Percentiles rank a stretch among this genome's conserved stretches.
phyloP scores from a whole-genome alignment of 2,113 vertebrate genomes.

The Dicentrarchus labrax region DNA sequence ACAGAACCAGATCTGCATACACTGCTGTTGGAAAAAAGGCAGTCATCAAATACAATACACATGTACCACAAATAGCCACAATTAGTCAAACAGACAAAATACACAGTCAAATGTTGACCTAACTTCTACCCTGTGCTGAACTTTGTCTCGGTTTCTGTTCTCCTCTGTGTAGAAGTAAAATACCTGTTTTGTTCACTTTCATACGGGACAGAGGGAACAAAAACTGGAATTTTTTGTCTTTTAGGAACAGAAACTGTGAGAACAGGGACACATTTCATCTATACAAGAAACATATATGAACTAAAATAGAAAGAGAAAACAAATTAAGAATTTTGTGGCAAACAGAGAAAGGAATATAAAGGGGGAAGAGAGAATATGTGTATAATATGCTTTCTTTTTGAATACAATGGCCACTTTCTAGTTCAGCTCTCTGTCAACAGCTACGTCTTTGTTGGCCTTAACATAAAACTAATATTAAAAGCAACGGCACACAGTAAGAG shows the following conservation, averaged over 20 bases:
- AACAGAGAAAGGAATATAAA: neutral
- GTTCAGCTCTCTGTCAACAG: neutral
- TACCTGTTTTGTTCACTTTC: conserved; percentile 20
- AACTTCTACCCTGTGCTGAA: neutral
- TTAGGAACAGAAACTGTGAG: conserved; percentile 62
- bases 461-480: neutral
- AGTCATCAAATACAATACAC: neutral
- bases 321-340: neutral
- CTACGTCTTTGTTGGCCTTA: neutral
- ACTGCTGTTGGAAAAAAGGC: conserved; percentile 45
- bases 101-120: conserved; percentile 18
- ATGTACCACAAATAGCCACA: neutral
- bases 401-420: neutral
- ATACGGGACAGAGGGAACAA: conserved; percentile 32
- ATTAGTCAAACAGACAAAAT: neutral
- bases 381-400: neutral
- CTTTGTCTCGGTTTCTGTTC: conserved; percentile 13
- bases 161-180: neutral
- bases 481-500: neutral
- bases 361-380: neutral
- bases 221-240: conserved; percentile 49
- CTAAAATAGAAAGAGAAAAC: conserved; percentile 7
- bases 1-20: conserved; percentile 77
- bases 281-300: neutral
- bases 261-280: neutral